Conservation (phyloP, 2,888 invertebrate species). For the Galerucella calmariensis region DNA sequence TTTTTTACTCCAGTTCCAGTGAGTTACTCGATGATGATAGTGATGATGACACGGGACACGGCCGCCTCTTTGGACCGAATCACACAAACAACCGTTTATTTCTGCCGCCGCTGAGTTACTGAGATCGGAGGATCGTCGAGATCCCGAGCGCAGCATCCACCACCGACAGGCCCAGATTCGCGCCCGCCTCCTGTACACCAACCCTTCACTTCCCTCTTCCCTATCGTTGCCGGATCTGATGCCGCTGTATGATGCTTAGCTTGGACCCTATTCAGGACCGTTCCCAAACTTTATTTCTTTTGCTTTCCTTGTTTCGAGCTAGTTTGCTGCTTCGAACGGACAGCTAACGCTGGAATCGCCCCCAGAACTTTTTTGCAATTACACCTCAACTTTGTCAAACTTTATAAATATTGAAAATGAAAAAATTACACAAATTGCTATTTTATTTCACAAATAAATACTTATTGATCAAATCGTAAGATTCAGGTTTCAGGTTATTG, state of each 20-base stretch:
- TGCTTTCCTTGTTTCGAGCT: constrained; percentile 2
- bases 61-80: constrained; percentile 60
- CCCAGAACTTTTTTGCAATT: not conserved
- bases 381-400: not conserved
- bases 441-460: not conserved
- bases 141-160: constrained; percentile 68
- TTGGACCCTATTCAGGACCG: constrained; percentile 48
- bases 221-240: constrained; percentile 22
- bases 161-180: constrained; percentile 52
- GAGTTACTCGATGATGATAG: constrained; percentile 45
- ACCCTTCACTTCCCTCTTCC: constrained; percentile 49
- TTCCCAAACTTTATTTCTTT: constrained; percentile 29
- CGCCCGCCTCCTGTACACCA: constrained; percentile 49
- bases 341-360: not conserved
- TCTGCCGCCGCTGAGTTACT: constrained; percentile 56
- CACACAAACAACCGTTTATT: constrained; percentile 54
- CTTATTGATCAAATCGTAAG: no score
- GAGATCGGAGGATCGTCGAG: constrained; percentile 49
- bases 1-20: constrained; percentile 56
- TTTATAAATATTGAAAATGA: not conserved
- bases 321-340: not conserved
- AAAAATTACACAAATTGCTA: not conserved
- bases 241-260: constrained; percentile 24
- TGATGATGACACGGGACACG: constrained; percentile 46
- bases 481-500: no score